Percentiles rank a stretch among this genome's conserved stretches.
phyloP scores from a whole-genome alignment of 2,888 invertebrate genomes.

The Kuschelorhynchus macadamiae region DNA sequence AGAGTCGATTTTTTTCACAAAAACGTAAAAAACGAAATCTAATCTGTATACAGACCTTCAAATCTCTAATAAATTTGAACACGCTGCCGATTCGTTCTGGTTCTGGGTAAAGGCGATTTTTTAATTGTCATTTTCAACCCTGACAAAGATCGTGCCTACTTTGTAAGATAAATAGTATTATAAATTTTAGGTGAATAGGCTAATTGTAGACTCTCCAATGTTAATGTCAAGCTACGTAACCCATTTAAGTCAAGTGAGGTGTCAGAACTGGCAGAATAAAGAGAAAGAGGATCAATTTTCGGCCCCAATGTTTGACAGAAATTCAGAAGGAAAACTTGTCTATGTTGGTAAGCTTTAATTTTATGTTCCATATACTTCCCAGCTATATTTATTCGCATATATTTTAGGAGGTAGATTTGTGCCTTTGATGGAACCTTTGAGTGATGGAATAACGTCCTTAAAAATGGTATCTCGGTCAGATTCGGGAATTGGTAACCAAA shows the following conservation, averaged over 20 bases:
- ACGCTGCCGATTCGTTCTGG: no score
- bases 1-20: no score
- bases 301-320: constrained; percentile 83
- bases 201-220: constrained; percentile 93
- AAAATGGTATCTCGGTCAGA: constrained; percentile 73
- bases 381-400: not conserved
- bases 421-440: constrained; percentile 78
- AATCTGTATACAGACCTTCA: no score
- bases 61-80: no score
- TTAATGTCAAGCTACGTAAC: constrained; percentile 95
- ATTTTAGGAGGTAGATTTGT: constrained; percentile 75
- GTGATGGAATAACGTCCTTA: constrained; percentile 78
- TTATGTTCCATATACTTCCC: not conserved
- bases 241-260: constrained; percentile 88
- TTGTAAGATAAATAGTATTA: no score
- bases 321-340: constrained; percentile 80
- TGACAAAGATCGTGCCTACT: no score
- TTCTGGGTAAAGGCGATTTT: no score
- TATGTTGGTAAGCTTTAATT: constrained; percentile 75
- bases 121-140: not conserved
- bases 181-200: constrained; percentile 69
- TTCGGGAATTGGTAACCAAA: constrained; percentile 52
- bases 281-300: constrained; percentile 85
- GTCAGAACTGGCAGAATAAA: constrained; percentile 80
- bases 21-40: no score